These are phyloP conservation scores for Sturnira hondurensis DNA, from an alignment of 2,113 vertebrate species.

Conservation along the genomic window DNA sequence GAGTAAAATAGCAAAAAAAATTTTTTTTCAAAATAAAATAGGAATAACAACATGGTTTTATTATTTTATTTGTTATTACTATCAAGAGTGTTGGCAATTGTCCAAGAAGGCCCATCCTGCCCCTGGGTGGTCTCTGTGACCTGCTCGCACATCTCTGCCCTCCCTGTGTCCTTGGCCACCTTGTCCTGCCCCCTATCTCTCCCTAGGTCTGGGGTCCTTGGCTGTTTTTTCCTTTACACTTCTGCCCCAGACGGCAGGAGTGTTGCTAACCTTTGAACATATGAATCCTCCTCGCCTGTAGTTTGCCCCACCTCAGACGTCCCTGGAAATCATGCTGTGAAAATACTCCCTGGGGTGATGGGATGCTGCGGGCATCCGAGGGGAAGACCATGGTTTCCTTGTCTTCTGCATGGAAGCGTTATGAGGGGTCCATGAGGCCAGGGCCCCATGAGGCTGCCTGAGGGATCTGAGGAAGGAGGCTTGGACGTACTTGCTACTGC, in stretches of 20 bases:
- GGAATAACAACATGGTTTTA: not conserved
- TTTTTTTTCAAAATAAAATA: not conserved
- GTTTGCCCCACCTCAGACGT: accelerated
- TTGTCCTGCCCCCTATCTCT: not conserved
- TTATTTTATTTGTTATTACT: not conserved
- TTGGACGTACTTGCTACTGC: accelerated
- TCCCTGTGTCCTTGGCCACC: no score
- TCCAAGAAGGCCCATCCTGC: not conserved
- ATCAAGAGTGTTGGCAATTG: no score
- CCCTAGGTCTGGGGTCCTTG: not conserved
- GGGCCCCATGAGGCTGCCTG: not conserved
- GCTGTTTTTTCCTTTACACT: not conserved
- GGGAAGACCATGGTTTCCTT: accelerated
- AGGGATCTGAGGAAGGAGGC: not conserved
- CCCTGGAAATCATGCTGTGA: accelerated
- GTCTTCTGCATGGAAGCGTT: not conserved
- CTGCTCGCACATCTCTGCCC: not conserved
- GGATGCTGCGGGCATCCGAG: accelerated
- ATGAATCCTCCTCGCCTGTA: accelerated
- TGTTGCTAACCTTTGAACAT: accelerated
- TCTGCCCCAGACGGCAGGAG: not conserved
- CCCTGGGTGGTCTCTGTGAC: not conserved
- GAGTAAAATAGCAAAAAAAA: not conserved
- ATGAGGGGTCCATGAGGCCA: no score
- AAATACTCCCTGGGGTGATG: accelerated